Evolutionary conservation across 2,888 invertebrate species (phyloP), one percentile per base, ranked within the genome.

Genomic region (Clepsis dumicolana): DNA sequence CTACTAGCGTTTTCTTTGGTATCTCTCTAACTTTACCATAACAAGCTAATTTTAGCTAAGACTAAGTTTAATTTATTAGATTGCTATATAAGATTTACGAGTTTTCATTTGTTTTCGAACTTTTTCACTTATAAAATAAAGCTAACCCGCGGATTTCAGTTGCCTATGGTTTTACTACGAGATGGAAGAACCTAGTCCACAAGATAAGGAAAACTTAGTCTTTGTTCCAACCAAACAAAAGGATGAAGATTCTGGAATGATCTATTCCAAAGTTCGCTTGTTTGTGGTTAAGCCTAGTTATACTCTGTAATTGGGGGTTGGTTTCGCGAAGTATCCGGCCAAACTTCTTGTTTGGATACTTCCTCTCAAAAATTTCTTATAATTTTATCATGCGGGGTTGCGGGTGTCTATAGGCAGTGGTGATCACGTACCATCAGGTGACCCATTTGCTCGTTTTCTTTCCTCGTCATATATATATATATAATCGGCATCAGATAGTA

Each of bases 161-260:
- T 38, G 38, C n/a, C 44, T 8, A 44, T 2, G 7, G 29, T n/a
- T n/a, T n/a, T n/a, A 35, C 35, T 10, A 18, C 4, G 0, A 50
- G 24, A 4, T 14, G 12, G 4, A 4, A 10, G n/a, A 29, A 32
- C 54, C 54, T 56, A 56, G 21, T 3, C 32, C 10, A 10, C 14
- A 35, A 35, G 56, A 56, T 56, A 56, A 56, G 35, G n/a, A 14
- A 24, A 56, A 56, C 35, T 56, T 35, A 56, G 56, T 18, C 56
- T 56, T 35, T 35, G 56, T 56, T 56, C 54, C 56, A 56, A 56
- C 35, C 56, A 56, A 32, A 56, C 56, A 56, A 56, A 56, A 21
- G 56, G 18, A 4, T 7, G 52, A 52, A 32, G 35, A 21, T 21
- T 56, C 21, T 21, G 5, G 21, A 56, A 56, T 56, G 32, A 56